phyloP scores from a whole-genome alignment of 2,888 invertebrate species.

The Bedellia somnulentella region DNA sequence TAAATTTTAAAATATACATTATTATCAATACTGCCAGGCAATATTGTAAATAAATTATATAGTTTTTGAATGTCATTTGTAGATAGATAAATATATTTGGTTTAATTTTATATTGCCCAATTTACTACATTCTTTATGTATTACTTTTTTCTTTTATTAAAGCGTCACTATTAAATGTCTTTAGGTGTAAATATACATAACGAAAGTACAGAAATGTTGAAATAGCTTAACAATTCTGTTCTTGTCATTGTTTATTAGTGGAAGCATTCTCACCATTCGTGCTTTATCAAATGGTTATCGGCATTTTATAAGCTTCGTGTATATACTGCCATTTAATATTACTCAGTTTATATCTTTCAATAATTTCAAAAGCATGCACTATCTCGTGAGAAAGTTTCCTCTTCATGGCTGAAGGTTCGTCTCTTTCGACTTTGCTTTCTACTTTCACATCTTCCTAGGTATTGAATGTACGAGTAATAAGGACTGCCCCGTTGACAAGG shows the following conservation, averaged over 20 bases:
- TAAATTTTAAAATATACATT: no score
- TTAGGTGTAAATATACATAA: no score
- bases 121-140: no score
- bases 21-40: no score
- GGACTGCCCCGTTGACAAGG: slow-evolving; percentile 90
- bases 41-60: no score
- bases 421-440: slow-evolving; percentile 69
- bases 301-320: slow-evolving; percentile 62
- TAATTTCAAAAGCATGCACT: slow-evolving; percentile 67
- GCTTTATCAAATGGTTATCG: slow-evolving; percentile 55
- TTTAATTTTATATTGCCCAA: no score
- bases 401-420: slow-evolving; percentile 86
- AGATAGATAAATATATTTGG: no score
- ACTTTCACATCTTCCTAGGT: slow-evolving; percentile 67
- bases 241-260: slow-evolving; percentile 40
- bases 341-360: slow-evolving; percentile 49
- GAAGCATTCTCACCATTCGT: slow-evolving; percentile 65
- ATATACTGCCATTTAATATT: slow-evolving; percentile 64
- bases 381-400: slow-evolving; percentile 79
- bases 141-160: no score
- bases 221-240: no score
- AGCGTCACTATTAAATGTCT: no score
- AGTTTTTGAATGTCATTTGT: no score
- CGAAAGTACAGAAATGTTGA: no score
- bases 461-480: slow-evolving; percentile 88